Conservation (phyloP, 1,140 invertebrate species). For the Phortica variegata region DNA sequence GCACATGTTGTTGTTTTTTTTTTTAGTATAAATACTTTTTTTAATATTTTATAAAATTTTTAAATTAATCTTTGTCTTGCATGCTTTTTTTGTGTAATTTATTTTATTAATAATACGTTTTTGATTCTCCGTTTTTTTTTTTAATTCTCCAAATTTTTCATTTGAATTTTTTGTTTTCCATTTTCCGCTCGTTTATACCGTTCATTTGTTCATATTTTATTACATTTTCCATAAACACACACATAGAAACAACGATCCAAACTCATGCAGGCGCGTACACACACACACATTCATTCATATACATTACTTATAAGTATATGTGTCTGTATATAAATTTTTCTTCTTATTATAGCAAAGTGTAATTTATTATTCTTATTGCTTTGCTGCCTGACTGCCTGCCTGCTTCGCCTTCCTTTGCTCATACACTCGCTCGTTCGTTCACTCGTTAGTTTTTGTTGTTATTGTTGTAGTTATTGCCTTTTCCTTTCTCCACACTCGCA, state of each 20-base stretch:
- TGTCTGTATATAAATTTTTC: slow-evolving; percentile 48
- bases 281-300: slow-evolving; percentile 29
- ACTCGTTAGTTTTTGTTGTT: slow-evolving; percentile 35
- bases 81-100: slow-evolving; percentile 12
- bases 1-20: slow-evolving; percentile 26
- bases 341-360: slow-evolving; percentile 55
- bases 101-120: slow-evolving; percentile 10
- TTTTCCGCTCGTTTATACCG: slow-evolving; percentile 16
- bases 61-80: too few species aligned
- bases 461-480: slow-evolving; percentile 18
- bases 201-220: slow-evolving; percentile 46
- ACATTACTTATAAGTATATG: slow-evolving; percentile 30
- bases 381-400: slow-evolving; percentile 24
- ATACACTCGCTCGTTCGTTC: slow-evolving; percentile 26
- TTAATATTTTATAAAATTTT: slow-evolving; percentile 13
- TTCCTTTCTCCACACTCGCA: slow-evolving; percentile 17
- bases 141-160: slow-evolving; percentile 12
- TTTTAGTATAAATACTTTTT: slow-evolving; percentile 11
- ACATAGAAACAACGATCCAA: too few species aligned
- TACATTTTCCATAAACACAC: slow-evolving; percentile 38
- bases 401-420: slow-evolving; percentile 34
- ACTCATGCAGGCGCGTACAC: not conserved
- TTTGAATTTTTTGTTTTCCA: slow-evolving; percentile 31
- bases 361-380: slow-evolving; percentile 56
- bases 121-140: too few species aligned